Percentiles rank a stretch among this genome's conserved stretches.
phyloP scores from a whole-genome alignment of 2,113 vertebrate genomes.

The Muntiacus muntjak region DNA sequence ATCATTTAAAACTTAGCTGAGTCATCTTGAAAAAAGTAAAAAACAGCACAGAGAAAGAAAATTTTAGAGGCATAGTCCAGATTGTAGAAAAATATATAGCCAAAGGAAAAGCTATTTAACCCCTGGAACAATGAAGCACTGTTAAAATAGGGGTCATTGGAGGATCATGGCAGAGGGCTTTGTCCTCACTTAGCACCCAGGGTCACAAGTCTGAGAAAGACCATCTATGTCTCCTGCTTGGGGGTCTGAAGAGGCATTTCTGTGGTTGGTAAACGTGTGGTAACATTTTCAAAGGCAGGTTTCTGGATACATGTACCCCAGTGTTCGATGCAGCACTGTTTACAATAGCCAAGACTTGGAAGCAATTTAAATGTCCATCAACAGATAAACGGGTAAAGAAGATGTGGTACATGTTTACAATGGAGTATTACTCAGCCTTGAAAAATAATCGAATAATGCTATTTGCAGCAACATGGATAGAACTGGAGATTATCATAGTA shows the following conservation, averaged over 20 bases:
- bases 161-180: neutral
- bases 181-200: neutral
- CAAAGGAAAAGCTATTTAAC: neutral
- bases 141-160: neutral
- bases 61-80: too few relatives aligned
- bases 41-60: neutral
- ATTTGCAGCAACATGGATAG: neutral
- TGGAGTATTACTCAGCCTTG: neutral
- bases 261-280: fast-evolving
- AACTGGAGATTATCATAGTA: neutral
- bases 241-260: neutral
- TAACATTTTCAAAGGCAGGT: neutral
- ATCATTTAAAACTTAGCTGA: neutral
- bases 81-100: neutral
- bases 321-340: neutral
- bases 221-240: neutral
- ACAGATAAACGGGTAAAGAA: neutral
- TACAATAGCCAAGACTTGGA: neutral
- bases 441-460: neutral
- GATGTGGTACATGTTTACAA: neutral
- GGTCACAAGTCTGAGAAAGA: neutral
- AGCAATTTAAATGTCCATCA: neutral
- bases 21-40: neutral
- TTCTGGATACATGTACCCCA: neutral
- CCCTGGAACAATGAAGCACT: neutral